Evolutionary conservation across 2,797 vertebrate genomes (phyloP).

Genomic region (Urophycis tenuis): DNA sequence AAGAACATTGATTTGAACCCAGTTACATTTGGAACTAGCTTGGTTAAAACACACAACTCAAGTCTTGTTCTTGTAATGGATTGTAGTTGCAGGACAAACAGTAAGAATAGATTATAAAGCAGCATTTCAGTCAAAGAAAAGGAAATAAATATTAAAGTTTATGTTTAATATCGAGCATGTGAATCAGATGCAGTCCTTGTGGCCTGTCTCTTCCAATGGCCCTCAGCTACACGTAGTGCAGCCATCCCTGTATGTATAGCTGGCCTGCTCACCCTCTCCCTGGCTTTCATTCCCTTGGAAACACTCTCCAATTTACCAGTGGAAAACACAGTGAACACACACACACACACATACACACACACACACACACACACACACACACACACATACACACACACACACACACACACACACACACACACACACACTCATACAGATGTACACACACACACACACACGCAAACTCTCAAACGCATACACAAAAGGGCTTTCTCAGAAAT

Average conservation of each 20-base stretch:
- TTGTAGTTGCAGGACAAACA: background rate
- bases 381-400: no score
- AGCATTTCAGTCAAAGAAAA: background rate
- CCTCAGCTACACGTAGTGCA: background rate
- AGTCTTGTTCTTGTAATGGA: background rate
- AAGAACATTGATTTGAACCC: background rate
- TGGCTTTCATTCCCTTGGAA: background rate
- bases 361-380: conserved; percentile 1
- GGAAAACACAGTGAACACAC: background rate
- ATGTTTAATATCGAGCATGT: background rate
- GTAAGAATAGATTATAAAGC: background rate
- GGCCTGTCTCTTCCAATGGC: background rate
- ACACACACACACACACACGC: background rate
- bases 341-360: background rate
- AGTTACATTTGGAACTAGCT: background rate
- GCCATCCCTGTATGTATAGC: background rate
- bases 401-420: background rate
- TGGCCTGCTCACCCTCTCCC: background rate
- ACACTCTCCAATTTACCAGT: background rate
- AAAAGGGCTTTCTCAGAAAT: conserved; percentile 7
- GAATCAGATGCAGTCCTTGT: background rate
- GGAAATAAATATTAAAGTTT: background rate
- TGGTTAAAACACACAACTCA: background rate
- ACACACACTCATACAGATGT: background rate
- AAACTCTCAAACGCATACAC: background rate